phyloP scores from a whole-genome alignment of 2,113 vertebrate species.

The Prunella fulvescens region DNA sequence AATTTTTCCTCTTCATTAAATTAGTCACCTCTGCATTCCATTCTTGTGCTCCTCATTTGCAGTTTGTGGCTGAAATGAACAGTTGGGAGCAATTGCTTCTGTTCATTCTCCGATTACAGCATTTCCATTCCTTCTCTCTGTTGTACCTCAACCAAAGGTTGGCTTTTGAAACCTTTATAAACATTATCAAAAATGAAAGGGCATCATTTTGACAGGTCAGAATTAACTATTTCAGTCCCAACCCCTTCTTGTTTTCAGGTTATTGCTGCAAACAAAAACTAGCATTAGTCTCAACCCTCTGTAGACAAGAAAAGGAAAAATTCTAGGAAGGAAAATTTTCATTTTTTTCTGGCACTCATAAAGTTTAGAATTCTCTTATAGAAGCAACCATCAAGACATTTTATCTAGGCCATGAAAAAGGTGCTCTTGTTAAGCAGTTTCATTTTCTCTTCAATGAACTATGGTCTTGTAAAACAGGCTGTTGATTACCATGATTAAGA shows the following conservation, averaged over 20 bases:
- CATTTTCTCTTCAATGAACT: neutral
- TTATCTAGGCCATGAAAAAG: neutral
- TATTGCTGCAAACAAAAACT: neutral
- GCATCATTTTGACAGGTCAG: neutral
- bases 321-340: neutral
- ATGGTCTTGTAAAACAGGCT: neutral
- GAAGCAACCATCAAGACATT: neutral
- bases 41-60: neutral
- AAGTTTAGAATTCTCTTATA: neutral
- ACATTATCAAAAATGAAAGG: neutral
- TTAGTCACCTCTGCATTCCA: neutral
- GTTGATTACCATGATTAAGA: neutral
- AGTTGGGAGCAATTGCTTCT: neutral
- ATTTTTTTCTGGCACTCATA: neutral
- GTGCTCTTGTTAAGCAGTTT: neutral
- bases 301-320: neutral
- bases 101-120: neutral
- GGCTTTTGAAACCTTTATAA: neutral
- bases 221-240: neutral
- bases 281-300: neutral
- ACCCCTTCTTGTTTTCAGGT: neutral
- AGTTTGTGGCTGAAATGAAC: neutral
- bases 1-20: neutral
- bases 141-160: neutral
- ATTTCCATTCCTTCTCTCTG: neutral